phyloP scores from a whole-genome alignment of 2,797 vertebrate genomes.

The Hylomyscus alleni region DNA sequence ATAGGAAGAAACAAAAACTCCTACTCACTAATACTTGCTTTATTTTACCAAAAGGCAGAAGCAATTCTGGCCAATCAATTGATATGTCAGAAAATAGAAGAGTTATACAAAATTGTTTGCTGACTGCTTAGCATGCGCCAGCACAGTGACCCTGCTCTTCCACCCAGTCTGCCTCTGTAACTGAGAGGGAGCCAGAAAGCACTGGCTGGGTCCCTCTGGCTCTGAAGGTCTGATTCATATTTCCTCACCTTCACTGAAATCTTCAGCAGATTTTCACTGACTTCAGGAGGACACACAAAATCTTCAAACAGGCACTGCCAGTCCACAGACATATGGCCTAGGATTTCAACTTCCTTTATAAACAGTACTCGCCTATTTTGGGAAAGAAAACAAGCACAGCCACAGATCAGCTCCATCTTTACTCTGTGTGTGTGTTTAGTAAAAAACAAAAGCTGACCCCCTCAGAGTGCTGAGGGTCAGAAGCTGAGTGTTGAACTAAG shows the following conservation, averaged over 20 bases:
- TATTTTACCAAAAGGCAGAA: constrained; percentile 33
- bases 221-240: background rate
- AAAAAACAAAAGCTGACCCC: constrained; percentile 18
- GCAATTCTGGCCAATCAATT: background rate
- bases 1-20: background rate
- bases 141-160: background rate
- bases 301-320: constrained; percentile 96
- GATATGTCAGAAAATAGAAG: background rate
- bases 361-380: constrained; percentile 93
- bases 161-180: background rate
- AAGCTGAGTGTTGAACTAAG: background rate
- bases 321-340: constrained; percentile 94
- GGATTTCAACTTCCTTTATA: constrained; percentile 95
- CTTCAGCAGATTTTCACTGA: constrained; percentile 90
- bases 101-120: background rate
- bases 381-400: constrained; percentile 55
- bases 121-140: background rate
- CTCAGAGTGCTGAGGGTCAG: background rate
- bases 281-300: constrained; percentile 88
- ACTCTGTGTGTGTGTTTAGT: background rate
- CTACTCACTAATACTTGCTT: constrained; percentile 51
- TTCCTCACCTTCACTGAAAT: constrained; percentile 92
- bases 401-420: background rate
- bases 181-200: background rate
- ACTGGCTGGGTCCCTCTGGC: background rate